Base-by-base conservation (phyloP, 2,797 vertebrate species). In the Hafferia zeledoni region DNA sequence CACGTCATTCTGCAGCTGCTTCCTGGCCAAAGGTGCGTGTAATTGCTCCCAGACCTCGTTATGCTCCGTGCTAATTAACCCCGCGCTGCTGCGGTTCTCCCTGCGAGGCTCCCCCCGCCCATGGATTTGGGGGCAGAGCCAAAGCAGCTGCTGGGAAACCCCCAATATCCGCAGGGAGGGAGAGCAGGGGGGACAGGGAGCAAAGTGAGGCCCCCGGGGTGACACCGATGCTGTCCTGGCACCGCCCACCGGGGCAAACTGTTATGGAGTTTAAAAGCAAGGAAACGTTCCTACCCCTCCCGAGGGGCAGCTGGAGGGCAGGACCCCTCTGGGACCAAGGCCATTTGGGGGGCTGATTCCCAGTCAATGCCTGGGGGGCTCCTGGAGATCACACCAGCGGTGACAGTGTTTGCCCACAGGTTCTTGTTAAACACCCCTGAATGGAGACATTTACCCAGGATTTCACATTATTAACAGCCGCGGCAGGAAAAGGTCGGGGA, bases 381-480 rank as follows among this genome's bases (percentile, higher is more conserved):
- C 70, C 52, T 17, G 67, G 76, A 64, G 65, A 31, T 27, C 11
- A 46, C 65, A 47, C 17, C 59, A 7, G 64, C 11, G 0, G 30
- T 24, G 87, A 22, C 14, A 3, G 46, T 52, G 55, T 86, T 86
- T 83, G 77, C 41, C 59, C 33, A 14, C 1, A 37, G 53, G 24
- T 94, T 83, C 27, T 37, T 9, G 23, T 20, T 19, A 41, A 80
- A 67, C 60, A 24, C 87, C 18, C 89, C 87, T 4, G 84, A 75
- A 80, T 57, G 87, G 82, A 77, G 93, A 85, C 76, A 85, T 96
- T 94, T 89, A 80, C 84, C 72, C 56, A 71, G 93, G 67, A 87
- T 56, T 92, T 59, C 71, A 19, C 28, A 0, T 20, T 63, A 83
- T 53, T 44, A 81, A 24, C 57, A 57, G 61, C 61, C 46, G 23